Base-by-base conservation (phyloP, 2,888 invertebrate species). In the Erebia ligea region DNA sequence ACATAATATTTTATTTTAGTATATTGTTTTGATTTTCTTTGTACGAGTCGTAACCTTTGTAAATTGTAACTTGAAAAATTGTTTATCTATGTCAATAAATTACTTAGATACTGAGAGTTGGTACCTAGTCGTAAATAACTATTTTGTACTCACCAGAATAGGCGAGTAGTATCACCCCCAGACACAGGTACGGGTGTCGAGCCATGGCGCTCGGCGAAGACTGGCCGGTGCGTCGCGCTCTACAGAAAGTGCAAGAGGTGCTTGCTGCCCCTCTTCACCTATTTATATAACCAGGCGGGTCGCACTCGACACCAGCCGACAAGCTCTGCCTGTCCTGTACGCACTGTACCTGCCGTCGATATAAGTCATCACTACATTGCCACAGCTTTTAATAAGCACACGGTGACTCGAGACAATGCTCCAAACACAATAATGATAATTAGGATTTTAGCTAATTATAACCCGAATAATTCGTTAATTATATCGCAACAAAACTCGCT, bases 151-250 rank as follows among this genome's bases (percentile, higher is more conserved):
- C 81, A 94, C 94, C 92, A 78, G 88, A 84, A 83, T 87, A 88
- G 83, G 89, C 87, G 81, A 93, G 85, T 80, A 92, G 86, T 78
- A 93, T 81, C 80, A 94, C 87, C 83, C 90, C 90, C 78, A 94
- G 86, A 84, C 89, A 91, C 85, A 94, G 86, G 87, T 82, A 90
- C 91, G 92, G 89, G 90, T 86, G 89, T 89, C 94, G 93, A 90
- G 94, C 92, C 94, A 94, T 94, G 88, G 84, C 87, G 92, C 92
- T 92, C 92, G 91, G 86, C 85, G 85, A 85, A 85, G 87, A 91
- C 92, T 92, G 92, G 87, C 83, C 84, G 80, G 76, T 84, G 84
- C 85, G 85, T 84, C 86, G 88, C 84, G 86, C 87, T 83, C 86
- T 85, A 84, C 86, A 88, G 89, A 92, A 92, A 92, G 91, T 92